These are phyloP conservation scores for Columba livia DNA, from an alignment of 2,113 vertebrate species.

Conservation along the genomic window DNA sequence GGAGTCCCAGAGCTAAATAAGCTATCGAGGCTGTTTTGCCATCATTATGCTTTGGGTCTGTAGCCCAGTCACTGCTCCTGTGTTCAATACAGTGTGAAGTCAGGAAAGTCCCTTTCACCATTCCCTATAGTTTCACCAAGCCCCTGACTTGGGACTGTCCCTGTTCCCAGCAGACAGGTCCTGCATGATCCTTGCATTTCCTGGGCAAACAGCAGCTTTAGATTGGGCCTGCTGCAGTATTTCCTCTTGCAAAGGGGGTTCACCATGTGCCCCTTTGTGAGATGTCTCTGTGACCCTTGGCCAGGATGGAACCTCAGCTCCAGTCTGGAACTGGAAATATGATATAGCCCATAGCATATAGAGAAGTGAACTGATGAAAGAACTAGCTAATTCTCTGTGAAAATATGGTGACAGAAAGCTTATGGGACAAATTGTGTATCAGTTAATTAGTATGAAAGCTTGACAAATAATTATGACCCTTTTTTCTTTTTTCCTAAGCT, in stretches of 20 bases:
- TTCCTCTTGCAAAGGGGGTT: background rate
- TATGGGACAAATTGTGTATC: background rate
- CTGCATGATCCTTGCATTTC: background rate
- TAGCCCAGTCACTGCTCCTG: background rate
- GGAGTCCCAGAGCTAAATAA: background rate
- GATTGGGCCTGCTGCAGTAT: background rate
- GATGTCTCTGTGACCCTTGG: background rate
- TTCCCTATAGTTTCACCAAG: background rate
- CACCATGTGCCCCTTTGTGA: fast-evolving
- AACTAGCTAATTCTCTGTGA: background rate
- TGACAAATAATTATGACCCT: background rate
- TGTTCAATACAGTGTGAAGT: too few species aligned
- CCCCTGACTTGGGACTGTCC: fast-evolving
- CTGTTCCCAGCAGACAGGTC: background rate
- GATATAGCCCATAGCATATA: background rate
- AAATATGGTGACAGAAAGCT: background rate
- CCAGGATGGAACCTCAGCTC: fast-evolving
- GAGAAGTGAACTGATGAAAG: background rate
- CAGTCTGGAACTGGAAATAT: background rate
- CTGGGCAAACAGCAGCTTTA: background rate
- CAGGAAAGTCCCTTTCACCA: background rate
- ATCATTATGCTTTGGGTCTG: fast-evolving
- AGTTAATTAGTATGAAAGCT: background rate
- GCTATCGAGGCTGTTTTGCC: background rate
- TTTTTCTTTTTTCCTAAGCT: background rate